Evolutionary conservation across 1,140 invertebrate species (phyloP), one percentile per base, ranked within the genome.

Genomic region (Samia ricini): DNA sequence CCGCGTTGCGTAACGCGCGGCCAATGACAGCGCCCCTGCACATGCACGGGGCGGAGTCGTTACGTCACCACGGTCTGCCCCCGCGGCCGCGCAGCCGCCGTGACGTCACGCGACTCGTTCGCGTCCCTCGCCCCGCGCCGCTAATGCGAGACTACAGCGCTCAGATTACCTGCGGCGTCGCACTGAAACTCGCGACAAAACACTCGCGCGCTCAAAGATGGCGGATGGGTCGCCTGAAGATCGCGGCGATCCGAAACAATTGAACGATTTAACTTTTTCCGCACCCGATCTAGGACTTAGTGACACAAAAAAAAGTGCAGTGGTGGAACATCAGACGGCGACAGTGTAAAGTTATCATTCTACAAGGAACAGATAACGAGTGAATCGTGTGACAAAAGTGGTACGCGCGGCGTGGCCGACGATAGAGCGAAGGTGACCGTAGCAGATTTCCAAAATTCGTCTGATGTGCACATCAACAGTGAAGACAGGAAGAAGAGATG

Each of bases 401-500:
- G 81, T 79, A 76, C 83, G 72, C 77, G 75, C 81, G 77, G 88
- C 88, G 89, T 90, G 88, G 86, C 77, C 77, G 81, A 74, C 48
- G 75, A 81, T 70, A 74, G 77, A 76, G 64, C 77, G 72, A 77
- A 77, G 63, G 79, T 69, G 33, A 3, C 33, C 69, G 76, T 65
- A 66, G 60, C 74, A 61, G 73, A 81, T 77, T 79, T 76, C 76
- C 78, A 63, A 83, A 85, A 81, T 73, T 74, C 77, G 60, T 68
- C 69, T 61, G 72, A 77, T 58, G 69, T 66, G 60, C 76, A 68
- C 77, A 61, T 68, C 74, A 90, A 91, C 61, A 90, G 89, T 49
- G 91, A 92, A 64, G 94, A 93, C 81, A 93, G 94, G 83, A 96
- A 96, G 92, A 96, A 95, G 89, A 92, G 95, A 89, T 96, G 95